Conservation (phyloP, 2,113 vertebrate species). For the Cranoglanis bouderius region DNA sequence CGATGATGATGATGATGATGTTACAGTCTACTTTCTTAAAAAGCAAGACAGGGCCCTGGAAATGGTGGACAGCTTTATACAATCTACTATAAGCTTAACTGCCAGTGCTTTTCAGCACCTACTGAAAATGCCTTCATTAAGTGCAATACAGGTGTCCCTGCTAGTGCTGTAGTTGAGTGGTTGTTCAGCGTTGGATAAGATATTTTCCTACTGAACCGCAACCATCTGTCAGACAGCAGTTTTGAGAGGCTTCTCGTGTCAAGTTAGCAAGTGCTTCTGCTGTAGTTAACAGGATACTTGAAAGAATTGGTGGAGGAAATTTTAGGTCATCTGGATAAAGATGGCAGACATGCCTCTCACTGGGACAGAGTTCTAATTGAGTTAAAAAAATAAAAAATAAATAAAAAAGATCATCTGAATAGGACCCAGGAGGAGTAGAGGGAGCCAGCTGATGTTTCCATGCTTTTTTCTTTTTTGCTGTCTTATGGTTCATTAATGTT, state of each 20-base stretch:
- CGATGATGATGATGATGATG: background rate
- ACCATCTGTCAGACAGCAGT: background rate
- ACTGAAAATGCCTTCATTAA: constrained; percentile 9
- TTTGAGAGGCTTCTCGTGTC: background rate
- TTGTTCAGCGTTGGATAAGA: background rate
- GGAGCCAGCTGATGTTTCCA: background rate
- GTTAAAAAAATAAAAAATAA: background rate
- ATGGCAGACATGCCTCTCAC: background rate
- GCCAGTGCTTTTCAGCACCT: background rate
- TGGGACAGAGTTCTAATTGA: background rate
- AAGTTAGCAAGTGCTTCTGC: constrained; percentile 11
- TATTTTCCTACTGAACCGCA: background rate
- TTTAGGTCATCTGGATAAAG: background rate
- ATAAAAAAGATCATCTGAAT: background rate
- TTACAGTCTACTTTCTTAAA: background rate
- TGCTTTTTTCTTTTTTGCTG: background rate
- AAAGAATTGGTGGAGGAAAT: background rate
- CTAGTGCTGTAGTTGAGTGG: background rate
- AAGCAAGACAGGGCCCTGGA: background rate
- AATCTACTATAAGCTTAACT: background rate
- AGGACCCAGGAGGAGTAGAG: background rate
- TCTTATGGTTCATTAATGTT: background rate
- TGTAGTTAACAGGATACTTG: background rate
- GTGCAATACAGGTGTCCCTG: background rate
- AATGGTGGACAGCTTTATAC: background rate